Conservation (phyloP, 2,888 invertebrate species). For the Amblyjoppa proteus region DNA sequence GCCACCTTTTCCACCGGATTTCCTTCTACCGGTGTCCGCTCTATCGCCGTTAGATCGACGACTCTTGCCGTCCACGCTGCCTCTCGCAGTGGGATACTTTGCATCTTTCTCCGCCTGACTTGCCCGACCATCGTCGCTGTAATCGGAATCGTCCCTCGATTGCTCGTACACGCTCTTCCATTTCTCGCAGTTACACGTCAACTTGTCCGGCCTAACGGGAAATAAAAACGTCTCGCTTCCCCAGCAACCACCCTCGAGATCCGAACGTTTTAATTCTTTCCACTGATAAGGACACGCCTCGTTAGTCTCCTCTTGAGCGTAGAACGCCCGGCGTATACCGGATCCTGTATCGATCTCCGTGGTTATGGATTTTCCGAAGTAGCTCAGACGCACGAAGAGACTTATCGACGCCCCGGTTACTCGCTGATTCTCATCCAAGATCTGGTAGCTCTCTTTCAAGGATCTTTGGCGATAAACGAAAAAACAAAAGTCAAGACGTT, state of each 20-base stretch:
- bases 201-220: conserved; percentile 45
- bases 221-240: conserved; percentile 66
- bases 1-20: conserved; percentile 12
- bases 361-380: conserved; percentile 77
- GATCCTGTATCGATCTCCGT: conserved; percentile 75
- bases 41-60: conserved; percentile 5
- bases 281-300: conserved; percentile 75
- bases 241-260: conserved; percentile 72
- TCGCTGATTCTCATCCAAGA: conserved; percentile 71
- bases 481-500: background rate
- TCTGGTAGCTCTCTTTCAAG: conserved; percentile 72
- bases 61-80: background rate
- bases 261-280: conserved; percentile 71
- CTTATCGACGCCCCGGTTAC: conserved; percentile 70
- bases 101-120: background rate
- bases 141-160: background rate
- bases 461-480: conserved; percentile 70
- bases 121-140: background rate
- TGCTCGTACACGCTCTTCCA: conserved; percentile 34
- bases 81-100: background rate
- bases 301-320: conserved; percentile 76
- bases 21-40: background rate
- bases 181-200: conserved; percentile 68
- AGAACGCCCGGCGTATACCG: conserved; percentile 69
- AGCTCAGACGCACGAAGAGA: conserved; percentile 78